Percentiles rank a stretch among this genome's conserved stretches.
Conservation (phyloP, 2,888 invertebrate species). For the Agrochola circellaris region DNA sequence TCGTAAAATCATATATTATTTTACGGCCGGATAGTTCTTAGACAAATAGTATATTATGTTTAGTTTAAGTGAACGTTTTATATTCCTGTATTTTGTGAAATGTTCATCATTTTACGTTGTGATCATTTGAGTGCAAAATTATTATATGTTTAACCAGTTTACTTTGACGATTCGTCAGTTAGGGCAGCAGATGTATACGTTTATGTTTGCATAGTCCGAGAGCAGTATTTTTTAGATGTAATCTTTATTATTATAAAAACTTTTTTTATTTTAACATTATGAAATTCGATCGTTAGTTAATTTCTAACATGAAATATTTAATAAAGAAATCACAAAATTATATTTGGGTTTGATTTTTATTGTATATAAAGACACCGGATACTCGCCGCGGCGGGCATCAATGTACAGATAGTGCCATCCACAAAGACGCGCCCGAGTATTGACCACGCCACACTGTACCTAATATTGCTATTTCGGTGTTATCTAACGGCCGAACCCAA, state of each 20-base stretch:
- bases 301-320: constrained; percentile 91
- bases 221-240: constrained; percentile 91
- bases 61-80: constrained; percentile 77
- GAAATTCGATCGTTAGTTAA: constrained; percentile 90
- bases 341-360: constrained; percentile 78
- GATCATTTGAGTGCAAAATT: constrained; percentile 90
- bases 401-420: no score
- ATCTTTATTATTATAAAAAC: constrained; percentile 87
- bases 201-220: constrained; percentile 88
- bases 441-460: no score
- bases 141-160: constrained; percentile 83
- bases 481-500: no score
- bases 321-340: constrained; percentile 89
- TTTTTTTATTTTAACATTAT: constrained; percentile 89
- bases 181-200: constrained; percentile 86
- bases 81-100: constrained; percentile 89
- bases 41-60: constrained; percentile 69
- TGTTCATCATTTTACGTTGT: constrained; percentile 90
- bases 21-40: constrained; percentile 70
- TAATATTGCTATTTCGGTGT: no score
- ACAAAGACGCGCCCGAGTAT: no score
- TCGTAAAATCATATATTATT: constrained; percentile 50
- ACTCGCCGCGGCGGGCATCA: not conserved
- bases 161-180: constrained; percentile 81
- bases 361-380: not conserved